Evolutionary conservation across 2,888 invertebrate genomes (phyloP).

Genomic region (Callyntrura sp.): DNA sequence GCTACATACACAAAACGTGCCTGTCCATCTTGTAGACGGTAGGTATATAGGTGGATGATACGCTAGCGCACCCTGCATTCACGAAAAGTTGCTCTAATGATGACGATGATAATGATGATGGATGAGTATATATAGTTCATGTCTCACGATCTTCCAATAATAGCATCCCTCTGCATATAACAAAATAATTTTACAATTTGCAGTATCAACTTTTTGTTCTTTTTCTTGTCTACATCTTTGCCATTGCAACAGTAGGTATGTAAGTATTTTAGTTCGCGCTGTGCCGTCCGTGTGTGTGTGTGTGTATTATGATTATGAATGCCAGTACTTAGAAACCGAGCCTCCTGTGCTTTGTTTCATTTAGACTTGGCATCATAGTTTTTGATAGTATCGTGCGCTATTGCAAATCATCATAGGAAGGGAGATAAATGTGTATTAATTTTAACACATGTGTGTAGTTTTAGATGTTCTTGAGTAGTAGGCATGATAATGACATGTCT

Average conservation of each 20-base stretch:
- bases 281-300: no score
- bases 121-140: conserved; percentile 25
- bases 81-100: neutral
- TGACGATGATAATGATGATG: neutral
- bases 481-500: no score
- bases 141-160: conserved; percentile 24
- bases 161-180: neutral
- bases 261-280: neutral
- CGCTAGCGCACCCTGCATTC: neutral
- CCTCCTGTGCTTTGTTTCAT: no score
- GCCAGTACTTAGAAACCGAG: no score
- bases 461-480: no score
- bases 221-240: neutral
- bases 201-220: conserved; percentile 16
- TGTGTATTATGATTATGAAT: neutral
- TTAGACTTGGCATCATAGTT: no score
- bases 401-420: no score
- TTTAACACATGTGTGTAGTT: no score
- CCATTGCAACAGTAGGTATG: neutral
- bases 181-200: conserved; percentile 4
- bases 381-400: no score
- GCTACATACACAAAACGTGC: neutral
- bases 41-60: neutral
- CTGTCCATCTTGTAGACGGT: neutral
- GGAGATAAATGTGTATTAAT: no score